A percentile compares a stretch with the other conserved stretches of the same genome.
Evolutionary conservation across 37 sponge, comb jelly and placozoan species (phyloP).

Genomic region (Agelas oroides): DNA sequence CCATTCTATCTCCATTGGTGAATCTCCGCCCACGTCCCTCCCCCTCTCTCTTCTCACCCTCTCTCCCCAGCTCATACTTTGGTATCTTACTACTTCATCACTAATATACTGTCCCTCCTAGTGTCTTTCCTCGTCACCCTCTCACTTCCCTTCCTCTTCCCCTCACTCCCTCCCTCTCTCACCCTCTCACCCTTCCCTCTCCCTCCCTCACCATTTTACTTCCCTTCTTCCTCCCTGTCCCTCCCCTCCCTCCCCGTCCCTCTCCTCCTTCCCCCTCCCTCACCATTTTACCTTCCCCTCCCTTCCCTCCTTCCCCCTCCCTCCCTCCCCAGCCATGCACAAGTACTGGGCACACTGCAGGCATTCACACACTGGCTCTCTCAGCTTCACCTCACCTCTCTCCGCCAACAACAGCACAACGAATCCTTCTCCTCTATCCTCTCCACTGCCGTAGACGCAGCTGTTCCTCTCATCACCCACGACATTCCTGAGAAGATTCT

Average conservation of each 20-base stretch:
- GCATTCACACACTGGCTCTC: slow-evolving; percentile 83
- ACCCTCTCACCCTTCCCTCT: not conserved
- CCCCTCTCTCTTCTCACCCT: no score
- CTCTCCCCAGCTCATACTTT: not conserved
- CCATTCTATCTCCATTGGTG: not conserved
- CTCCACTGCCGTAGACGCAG: slow-evolving; percentile 18
- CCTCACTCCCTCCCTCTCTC: not conserved
- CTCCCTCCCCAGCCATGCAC: slow-evolving; percentile 66
- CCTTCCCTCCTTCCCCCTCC: not conserved
- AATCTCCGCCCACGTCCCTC: not conserved
- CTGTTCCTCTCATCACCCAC: slow-evolving; percentile 40
- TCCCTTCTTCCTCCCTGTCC: not conserved
- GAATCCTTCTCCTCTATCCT: slow-evolving; percentile 24
- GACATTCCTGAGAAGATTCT: slow-evolving; percentile 76
- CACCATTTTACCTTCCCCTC: not conserved
- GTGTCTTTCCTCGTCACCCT: no score
- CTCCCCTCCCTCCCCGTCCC: not conserved
- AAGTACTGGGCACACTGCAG: slow-evolving; percentile 70
- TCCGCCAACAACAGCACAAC: slow-evolving; percentile 22
- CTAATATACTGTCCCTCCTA: no score
- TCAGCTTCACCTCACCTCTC: slow-evolving; percentile 52
- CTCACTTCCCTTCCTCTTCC: no score
- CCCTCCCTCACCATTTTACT: not conserved
- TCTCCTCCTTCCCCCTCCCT: not conserved
- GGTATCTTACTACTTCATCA: no score